Evolutionary conservation across 2,113 vertebrate genomes (phyloP).

Genomic region (Chauna torquata): DNA sequence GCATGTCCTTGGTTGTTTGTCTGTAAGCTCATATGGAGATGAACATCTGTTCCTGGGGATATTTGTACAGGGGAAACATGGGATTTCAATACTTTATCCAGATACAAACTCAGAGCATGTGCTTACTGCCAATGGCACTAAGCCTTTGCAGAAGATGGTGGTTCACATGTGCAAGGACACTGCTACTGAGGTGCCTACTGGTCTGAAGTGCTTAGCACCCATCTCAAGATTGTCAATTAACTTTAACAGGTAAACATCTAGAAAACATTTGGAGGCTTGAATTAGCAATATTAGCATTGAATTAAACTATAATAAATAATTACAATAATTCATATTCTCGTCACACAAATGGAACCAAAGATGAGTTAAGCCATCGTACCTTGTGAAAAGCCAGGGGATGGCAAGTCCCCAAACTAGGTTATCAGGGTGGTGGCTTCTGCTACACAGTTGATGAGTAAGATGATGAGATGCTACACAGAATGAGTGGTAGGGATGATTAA

Average conservation of each 20-base stretch:
- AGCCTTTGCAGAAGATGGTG: background rate
- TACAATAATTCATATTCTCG: background rate
- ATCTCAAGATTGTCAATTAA: background rate
- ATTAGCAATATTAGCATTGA: background rate
- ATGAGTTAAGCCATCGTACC: background rate
- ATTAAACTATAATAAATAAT: background rate
- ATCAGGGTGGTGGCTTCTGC: background rate
- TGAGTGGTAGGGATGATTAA: background rate
- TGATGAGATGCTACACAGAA: background rate
- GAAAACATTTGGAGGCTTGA: background rate
- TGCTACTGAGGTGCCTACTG: background rate
- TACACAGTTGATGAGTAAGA: background rate
- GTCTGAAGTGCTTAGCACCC: background rate
- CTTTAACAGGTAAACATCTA: background rate
- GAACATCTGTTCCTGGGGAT: constrained; percentile 39
- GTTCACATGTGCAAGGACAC: background rate
- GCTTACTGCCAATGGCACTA: background rate
- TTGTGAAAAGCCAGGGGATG: background rate
- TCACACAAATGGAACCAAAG: background rate
- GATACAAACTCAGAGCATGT: background rate
- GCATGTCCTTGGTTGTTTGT: constrained; percentile 10
- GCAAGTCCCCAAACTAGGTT: background rate
- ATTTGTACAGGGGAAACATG: background rate
- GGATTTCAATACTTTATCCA: constrained; percentile 31
- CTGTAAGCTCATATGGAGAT: constrained; percentile 23